These are phyloP conservation scores for Drosophila aff. DNA, from an alignment of 1,140 invertebrate genomes.

Conservation along the genomic window DNA sequence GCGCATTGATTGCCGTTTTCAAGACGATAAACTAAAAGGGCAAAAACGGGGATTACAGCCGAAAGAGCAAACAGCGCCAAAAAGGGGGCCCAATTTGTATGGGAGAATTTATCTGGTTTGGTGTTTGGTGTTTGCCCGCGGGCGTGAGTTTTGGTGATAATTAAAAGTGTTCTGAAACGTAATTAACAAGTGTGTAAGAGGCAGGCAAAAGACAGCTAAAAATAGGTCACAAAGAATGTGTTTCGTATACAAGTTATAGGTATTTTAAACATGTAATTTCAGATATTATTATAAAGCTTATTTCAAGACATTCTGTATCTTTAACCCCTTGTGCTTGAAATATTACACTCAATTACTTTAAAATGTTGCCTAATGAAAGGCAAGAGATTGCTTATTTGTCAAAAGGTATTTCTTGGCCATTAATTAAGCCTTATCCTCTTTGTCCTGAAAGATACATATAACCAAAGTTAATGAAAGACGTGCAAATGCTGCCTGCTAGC, in stretches of 20 bases:
- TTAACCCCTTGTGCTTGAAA: not conserved
- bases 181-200: constrained; percentile 52
- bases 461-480: constrained; percentile 5
- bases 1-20: constrained; percentile 65
- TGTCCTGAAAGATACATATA: not conserved
- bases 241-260: not conserved
- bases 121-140: constrained; percentile 1
- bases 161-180: constrained; percentile 66
- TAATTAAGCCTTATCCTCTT: constrained; percentile 8
- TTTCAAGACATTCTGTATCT: not conserved
- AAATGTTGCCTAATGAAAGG: not conserved
- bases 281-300: not conserved
- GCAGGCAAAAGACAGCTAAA: constrained; percentile 7
- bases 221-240: not conserved
- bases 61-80: constrained; percentile 25
- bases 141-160: constrained; percentile 49
- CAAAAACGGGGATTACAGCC: constrained; percentile 40
- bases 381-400: not conserved
- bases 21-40: constrained; percentile 52
- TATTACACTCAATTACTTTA: not conserved
- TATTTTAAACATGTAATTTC: not conserved
- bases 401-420: not conserved
- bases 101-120: constrained; percentile 23
- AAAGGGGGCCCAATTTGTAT: constrained; percentile 7
- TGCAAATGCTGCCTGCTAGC: constrained; percentile 1